A percentile compares a stretch with the other conserved stretches of the same genome.
phyloP scores from a whole-genome alignment of 2,797 vertebrate genomes.

The Hippopotamyrus pictus region DNA sequence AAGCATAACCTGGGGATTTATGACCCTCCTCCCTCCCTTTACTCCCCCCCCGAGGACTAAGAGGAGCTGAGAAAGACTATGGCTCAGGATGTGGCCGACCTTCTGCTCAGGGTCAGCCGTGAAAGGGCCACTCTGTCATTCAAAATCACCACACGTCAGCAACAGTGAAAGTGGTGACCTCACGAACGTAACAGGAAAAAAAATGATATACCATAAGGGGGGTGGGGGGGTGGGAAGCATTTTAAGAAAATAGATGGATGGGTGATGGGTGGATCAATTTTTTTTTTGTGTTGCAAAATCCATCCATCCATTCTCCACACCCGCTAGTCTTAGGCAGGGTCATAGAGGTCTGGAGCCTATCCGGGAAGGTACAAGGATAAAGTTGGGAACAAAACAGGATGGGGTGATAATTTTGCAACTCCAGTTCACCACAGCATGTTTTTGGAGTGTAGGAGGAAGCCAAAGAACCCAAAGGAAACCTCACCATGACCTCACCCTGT shows the following conservation, averaged over 20 bases:
- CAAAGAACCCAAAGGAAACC: background rate
- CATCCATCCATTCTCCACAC: background rate
- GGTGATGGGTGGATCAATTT: background rate
- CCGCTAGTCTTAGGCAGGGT: background rate
- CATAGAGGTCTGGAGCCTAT: background rate
- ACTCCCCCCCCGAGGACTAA: background rate
- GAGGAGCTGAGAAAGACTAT: background rate
- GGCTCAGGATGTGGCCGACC: background rate
- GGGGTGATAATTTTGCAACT: background rate
- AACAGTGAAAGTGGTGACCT: conserved; percentile 14
- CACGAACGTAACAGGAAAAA: background rate
- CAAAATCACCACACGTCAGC: conserved; percentile 16
- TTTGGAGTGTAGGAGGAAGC: background rate
- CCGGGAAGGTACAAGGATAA: background rate
- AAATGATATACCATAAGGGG: background rate
- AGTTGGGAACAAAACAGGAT: background rate
- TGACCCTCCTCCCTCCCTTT: background rate
- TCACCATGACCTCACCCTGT: background rate
- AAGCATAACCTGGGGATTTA: conserved; percentile 9
- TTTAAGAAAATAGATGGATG: background rate
- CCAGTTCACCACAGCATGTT: background rate
- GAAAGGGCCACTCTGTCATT: conserved; percentile 15
- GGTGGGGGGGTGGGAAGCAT: background rate
- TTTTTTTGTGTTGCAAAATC: background rate
- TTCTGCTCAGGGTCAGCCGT: conserved; percentile 14